Base-by-base conservation (phyloP, 2,797 vertebrate species). In the Paguma larvata region DNA sequence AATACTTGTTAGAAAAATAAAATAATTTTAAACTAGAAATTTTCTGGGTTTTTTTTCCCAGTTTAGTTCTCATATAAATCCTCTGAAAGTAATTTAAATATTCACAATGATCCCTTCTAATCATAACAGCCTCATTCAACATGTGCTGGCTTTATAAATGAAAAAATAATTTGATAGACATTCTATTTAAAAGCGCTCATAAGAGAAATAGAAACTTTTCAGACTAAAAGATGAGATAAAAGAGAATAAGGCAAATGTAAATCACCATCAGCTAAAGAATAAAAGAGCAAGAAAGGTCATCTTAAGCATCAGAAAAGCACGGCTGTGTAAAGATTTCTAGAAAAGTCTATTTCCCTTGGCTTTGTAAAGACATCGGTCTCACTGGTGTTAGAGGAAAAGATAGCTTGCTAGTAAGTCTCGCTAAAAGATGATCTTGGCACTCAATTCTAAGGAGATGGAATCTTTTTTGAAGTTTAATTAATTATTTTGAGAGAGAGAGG, bases 1-100 rank as follows among this genome's bases (percentile, higher is more conserved):
- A 87, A 48, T 56, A 73, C 86, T 89, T 59, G 88, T 89, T 80
- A 44, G 27, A 59, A 97, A 18, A 80, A 94, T 77, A 91, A 93
- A 97, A 46, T 89, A 72, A 67, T 82, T 93, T 91, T 59, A 89
- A 92, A 62, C 48, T 23, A 87, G 65, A 89, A 91, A 59, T 1
- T 70, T 75, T 27, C 1, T 23, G 63, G 30, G 3, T 85, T 77
- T 87, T 77, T 68, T 67, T 6, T 13, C 89, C 53, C 46, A 8
- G 72, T 56, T 87, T 89, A 53, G 0, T 41, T 73, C 79, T 21
- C 48, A 3, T 34, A 51, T 34, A 85, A 93, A 73, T 88, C 44
- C 12, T 63, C 62, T 95, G 6, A 91, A 91, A 89, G 46, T 78
- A 19, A 75, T 23, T 94, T 97, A 51, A 85, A 32, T 87, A 79